Evolutionary conservation across 1,140 invertebrate genomes (phyloP).

Genomic region (Eumeta japonica): DNA sequence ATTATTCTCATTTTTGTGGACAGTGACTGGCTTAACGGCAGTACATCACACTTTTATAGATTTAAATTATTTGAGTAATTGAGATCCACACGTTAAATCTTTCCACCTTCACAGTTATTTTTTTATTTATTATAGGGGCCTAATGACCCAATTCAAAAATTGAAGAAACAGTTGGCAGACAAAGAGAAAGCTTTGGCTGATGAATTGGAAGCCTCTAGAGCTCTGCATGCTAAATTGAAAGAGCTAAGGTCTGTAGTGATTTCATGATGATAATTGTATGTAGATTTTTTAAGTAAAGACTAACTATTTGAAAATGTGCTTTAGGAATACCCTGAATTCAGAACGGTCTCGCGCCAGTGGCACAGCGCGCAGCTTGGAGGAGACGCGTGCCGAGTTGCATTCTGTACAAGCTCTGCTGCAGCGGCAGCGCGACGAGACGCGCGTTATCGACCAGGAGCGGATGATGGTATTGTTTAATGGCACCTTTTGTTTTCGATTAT

Average conservation of each 20-base stretch:
- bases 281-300: constrained; percentile 5
- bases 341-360: constrained; percentile 29
- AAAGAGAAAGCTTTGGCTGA: constrained; percentile 73
- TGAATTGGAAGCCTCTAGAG: constrained; percentile 68
- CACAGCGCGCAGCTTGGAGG: constrained; percentile 23
- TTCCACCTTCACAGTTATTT: too few relatives aligned
- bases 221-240: constrained; percentile 72
- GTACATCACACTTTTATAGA: too few relatives aligned
- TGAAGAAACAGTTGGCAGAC: constrained; percentile 84
- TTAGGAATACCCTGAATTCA: constrained; percentile 31
- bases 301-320: not conserved
- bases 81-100: too few relatives aligned
- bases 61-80: constrained; percentile 3
- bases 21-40: too few relatives aligned
- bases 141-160: constrained; percentile 78
- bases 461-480: constrained; percentile 25
- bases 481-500: too few relatives aligned
- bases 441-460: constrained; percentile 37
- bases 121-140: constrained; percentile 71
- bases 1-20: constrained; percentile 1
- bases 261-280: constrained; percentile 61
- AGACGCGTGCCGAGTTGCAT: constrained; percentile 57
- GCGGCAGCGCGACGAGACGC: constrained; percentile 59
- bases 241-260: constrained; percentile 72
- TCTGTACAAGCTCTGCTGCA: constrained; percentile 62